Conservation (phyloP, 2,113 vertebrate genomes). For the Delphinapterus leucas region DNA sequence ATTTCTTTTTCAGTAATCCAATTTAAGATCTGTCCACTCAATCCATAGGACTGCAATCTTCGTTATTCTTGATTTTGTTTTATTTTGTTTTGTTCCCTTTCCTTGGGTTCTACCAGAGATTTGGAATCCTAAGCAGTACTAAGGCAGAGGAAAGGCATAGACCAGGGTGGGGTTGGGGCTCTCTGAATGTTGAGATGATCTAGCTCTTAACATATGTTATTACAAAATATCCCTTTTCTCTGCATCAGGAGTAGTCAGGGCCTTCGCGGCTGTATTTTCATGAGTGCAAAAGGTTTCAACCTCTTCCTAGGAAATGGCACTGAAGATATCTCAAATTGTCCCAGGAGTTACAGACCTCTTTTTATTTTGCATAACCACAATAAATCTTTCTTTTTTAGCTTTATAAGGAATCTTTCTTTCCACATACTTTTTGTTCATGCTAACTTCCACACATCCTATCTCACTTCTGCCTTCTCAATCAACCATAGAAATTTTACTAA, state of each 20-base stretch:
- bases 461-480: not conserved
- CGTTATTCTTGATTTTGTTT: not conserved
- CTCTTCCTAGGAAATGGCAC: not conserved
- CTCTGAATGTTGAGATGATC: not conserved
- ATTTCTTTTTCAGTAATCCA: not conserved
- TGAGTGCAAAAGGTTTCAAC: not conserved
- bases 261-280: not conserved
- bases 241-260: not conserved
- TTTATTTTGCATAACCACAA: not conserved
- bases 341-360: not conserved
- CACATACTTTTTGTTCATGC: not conserved
- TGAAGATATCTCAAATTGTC: not conserved
- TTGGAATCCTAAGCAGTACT: not conserved
- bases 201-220: not conserved
- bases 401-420: not conserved
- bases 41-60: not conserved
- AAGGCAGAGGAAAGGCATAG: not conserved
- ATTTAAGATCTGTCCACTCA: not conserved
- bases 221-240: not conserved
- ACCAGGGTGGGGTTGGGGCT: not conserved
- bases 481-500: not conserved
- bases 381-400: not conserved
- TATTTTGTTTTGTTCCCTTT: not conserved
- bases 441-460: not conserved
- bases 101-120: not conserved